Evolutionary conservation across 2,113 vertebrate species (phyloP), one percentile per base, ranked within the genome.

Genomic region (Leucosticte australis): DNA sequence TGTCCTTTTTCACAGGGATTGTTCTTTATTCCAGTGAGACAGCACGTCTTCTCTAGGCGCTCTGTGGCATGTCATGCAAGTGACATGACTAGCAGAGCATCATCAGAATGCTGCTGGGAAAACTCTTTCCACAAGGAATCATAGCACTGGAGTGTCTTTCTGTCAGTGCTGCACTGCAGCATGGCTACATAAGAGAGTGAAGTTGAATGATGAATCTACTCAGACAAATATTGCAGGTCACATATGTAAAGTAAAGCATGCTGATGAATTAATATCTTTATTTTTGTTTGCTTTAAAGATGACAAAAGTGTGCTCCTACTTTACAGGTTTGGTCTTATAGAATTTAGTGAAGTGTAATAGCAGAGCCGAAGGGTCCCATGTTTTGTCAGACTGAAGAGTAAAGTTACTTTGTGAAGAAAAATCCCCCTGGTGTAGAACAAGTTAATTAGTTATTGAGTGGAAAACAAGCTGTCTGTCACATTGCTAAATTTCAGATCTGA

Each of bases 391-490:
- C 28, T 91, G 65, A 21, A 78, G 28, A 74, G 35, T 37, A 9
- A 85, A 74, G 35, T 94, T 73, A 64, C 46, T 84, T 55, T 77
- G 78, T 28, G 31, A 50, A 46, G 69, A 81, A 83, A 42, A 92
- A 65, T 49, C 56, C 27, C 26, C 7, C 33, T 55, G 14, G 15
- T 81, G 15, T 77, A 69, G 18, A 53, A 71, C 11, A 71, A 49
- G 30, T 65, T 78, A 78, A 76, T 92, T 93, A 80, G 64, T 86
- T 92, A 56, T 64, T 41, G 75, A 94, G 56, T 60, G 73, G 83
- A 74, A 90, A 83, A 89, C 47, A 89, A 70, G 11, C 39, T 81
- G n/a, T 85, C 68, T 87, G 65, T 92, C 56, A 95, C 60, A 88
- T 42, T 59, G 18, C n/a, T 69, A 7, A 20, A 56, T 68, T 95